phyloP scores from a whole-genome alignment of 37 sponge, comb jelly and placozoan genomes.

The Haliclona indistincta region DNA sequence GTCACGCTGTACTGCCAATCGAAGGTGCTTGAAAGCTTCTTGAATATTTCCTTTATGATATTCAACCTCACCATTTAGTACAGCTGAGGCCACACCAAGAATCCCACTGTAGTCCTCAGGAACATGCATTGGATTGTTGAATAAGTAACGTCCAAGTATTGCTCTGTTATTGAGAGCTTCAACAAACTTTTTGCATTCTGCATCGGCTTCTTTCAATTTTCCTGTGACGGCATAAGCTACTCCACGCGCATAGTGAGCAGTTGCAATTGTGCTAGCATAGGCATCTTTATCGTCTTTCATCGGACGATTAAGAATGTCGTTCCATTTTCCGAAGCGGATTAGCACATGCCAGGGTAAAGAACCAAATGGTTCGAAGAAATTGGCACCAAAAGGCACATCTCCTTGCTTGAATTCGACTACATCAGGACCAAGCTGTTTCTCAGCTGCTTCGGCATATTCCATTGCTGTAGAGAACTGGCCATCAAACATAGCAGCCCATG shows the following conservation, averaged over 20 bases:
- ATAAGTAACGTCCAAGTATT: slow-evolving; percentile 22
- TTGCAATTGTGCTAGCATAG: slow-evolving; percentile 45
- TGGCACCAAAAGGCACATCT: slow-evolving; percentile 43
- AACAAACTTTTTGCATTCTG: slow-evolving; percentile 41
- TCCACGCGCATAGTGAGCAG: slow-evolving; percentile 62
- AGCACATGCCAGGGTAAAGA: slow-evolving; percentile 60
- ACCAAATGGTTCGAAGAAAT: slow-evolving; percentile 48
- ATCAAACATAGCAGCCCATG: slow-evolving; percentile 75
- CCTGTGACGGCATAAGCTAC: slow-evolving; percentile 69
- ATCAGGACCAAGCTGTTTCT: slow-evolving; percentile 37
- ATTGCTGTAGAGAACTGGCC: slow-evolving; percentile 54
- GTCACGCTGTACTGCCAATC: slow-evolving; percentile 63
- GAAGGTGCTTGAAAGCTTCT: slow-evolving; percentile 53
- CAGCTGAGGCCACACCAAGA: slow-evolving; percentile 59
- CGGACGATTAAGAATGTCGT: slow-evolving; percentile 54
- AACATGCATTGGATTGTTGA: slow-evolving; percentile 59
- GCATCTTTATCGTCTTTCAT: slow-evolving; percentile 48
- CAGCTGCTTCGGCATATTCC: slow-evolving; percentile 57
- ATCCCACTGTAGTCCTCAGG: slow-evolving; percentile 42
- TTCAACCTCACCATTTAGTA: slow-evolving; percentile 68
- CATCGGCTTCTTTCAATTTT: slow-evolving; percentile 43
- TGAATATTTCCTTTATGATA: slow-evolving; percentile 50
- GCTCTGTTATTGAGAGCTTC: slow-evolving; percentile 47
- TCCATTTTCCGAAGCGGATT: slow-evolving; percentile 73
- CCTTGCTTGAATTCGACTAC: slow-evolving; percentile 41